phyloP scores from a whole-genome alignment of 2,888 invertebrate genomes.

The Belgica antarctica region DNA sequence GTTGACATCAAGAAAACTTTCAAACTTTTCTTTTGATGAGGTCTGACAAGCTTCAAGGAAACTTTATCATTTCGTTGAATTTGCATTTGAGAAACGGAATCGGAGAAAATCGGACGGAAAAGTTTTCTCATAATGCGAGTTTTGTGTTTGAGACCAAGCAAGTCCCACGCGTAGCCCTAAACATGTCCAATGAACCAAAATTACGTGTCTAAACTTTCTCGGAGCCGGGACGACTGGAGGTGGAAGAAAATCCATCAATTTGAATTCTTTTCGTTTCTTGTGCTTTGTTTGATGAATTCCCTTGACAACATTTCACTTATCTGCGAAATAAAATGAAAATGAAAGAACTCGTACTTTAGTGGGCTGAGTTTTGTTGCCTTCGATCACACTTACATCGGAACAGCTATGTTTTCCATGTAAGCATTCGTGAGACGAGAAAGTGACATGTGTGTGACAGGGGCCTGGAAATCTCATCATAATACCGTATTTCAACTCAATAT shows the following conservation, averaged over 20 bases:
- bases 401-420: too few species aligned
- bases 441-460: slow-evolving; percentile 9
- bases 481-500: slow-evolving; percentile 29
- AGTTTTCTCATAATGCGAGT: slow-evolving; percentile 31
- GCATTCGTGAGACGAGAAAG: too few species aligned
- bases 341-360: too few species aligned
- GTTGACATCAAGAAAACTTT: neutral
- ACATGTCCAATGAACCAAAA: slow-evolving; percentile 17
- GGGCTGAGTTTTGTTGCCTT: too few species aligned
- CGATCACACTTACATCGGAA: too few species aligned
- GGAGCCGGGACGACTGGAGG: neutral
- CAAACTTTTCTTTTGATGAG: neutral
- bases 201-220: slow-evolving; percentile 36
- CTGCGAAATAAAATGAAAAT: neutral
- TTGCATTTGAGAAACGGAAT: too few species aligned
- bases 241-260: slow-evolving; percentile 26
- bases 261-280: slow-evolving; percentile 10
- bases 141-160: slow-evolving; percentile 4
- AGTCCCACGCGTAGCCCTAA: neutral
- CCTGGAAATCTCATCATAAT: slow-evolving; percentile 40
- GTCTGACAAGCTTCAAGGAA: neutral
- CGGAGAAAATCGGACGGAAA: too few species aligned
- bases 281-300: neutral
- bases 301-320: neutral
- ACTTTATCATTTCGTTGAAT: too few species aligned